Conservation (phyloP, 2,888 invertebrate genomes). For the Drosophila histrio region DNA sequence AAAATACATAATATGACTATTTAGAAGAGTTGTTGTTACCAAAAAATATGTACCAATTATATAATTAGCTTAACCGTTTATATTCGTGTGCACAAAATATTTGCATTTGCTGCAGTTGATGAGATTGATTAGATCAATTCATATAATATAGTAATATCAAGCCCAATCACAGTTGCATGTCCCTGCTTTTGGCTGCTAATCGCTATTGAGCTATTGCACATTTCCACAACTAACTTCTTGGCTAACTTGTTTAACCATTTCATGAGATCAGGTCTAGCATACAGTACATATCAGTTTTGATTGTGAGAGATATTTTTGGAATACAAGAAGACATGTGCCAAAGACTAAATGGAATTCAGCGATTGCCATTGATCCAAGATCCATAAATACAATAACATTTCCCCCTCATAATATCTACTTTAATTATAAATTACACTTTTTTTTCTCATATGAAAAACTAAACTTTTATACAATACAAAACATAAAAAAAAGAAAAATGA, state of each 20-base stretch:
- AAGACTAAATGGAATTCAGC: slow-evolving; percentile 57
- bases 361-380: slow-evolving; percentile 42
- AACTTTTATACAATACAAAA: not conserved
- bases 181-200: slow-evolving; percentile 29
- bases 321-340: slow-evolving; percentile 55
- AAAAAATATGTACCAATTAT: slow-evolving; percentile 35
- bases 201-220: slow-evolving; percentile 2
- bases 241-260: slow-evolving; percentile 9
- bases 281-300: slow-evolving; percentile 53
- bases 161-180: not conserved
- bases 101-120: slow-evolving; percentile 41
- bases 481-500: not conserved
- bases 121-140: slow-evolving; percentile 7
- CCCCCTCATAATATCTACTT: not conserved
- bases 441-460: not conserved
- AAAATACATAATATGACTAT: slow-evolving; percentile 16
- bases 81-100: slow-evolving; percentile 38
- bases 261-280: slow-evolving; percentile 24
- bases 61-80: slow-evolving; percentile 36
- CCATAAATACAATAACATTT: slow-evolving; percentile 1
- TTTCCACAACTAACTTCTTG: slow-evolving; percentile 1
- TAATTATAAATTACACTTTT: slow-evolving; percentile 1
- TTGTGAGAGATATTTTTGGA: slow-evolving; percentile 33
- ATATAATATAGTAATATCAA: not conserved
- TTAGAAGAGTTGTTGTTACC: slow-evolving; percentile 41